These are phyloP conservation scores for Pteronotus mesoamericanus DNA, from an alignment of 2,797 vertebrate species.

Conservation along the genomic window DNA sequence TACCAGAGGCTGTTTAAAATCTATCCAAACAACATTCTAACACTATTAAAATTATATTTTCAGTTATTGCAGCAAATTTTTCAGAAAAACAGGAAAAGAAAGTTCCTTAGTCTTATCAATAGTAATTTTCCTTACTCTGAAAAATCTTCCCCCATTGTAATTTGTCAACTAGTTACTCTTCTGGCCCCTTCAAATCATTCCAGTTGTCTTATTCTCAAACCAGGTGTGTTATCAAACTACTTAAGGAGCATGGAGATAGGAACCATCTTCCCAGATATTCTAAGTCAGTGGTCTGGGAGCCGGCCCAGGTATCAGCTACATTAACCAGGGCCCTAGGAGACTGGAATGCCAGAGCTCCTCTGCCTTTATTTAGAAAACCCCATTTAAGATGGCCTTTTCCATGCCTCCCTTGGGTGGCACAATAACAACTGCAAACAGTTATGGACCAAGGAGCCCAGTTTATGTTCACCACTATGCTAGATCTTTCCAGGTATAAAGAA, in stretches of 20 bases:
- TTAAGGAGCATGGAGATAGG: not conserved
- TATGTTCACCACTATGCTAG: not conserved
- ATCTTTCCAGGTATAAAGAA: not conserved
- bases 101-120: not conserved
- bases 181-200: not conserved
- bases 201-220: not conserved
- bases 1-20: not conserved
- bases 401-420: not conserved
- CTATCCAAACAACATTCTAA: not conserved
- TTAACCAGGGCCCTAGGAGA: not conserved
- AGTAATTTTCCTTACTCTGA: not conserved
- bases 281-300: not conserved
- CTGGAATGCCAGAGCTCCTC: not conserved
- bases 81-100: constrained; percentile 22
- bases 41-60: not conserved
- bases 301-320: not conserved
- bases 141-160: not conserved
- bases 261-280: not conserved
- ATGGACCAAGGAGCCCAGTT: not conserved
- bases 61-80: not conserved
- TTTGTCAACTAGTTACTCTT: not conserved
- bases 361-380: not conserved
- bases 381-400: not conserved
- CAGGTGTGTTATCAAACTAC: not conserved
- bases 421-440: not conserved